Evolutionary conservation across 1,140 invertebrate species (phyloP), one percentile per base, ranked within the genome.

Genomic region (Leptopilina clavipes): DNA sequence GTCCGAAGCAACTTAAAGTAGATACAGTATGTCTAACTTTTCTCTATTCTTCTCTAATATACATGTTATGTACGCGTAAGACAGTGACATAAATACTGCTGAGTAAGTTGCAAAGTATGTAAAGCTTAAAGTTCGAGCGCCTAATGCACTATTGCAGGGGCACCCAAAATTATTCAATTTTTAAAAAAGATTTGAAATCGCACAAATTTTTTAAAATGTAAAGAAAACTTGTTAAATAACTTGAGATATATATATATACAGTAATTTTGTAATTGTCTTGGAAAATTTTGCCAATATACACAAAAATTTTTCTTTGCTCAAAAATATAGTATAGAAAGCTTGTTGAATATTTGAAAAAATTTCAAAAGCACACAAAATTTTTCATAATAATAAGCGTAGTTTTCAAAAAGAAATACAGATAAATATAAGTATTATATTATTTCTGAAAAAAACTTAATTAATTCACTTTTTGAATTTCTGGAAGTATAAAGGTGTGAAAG

Each of bases 401-500:
- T 3, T 5, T 12, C 1, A 45, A 45, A 45, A 12, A n/a, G 8
- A 17, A 52, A n/a, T 52, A 3, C 48, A 52, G 0, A 52, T 52
- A 17, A 17, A 17, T 0, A 52, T 1, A 45, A 3, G 5, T 45
- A 5, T 44, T 44, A 10, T 6, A 45, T 45, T n/a, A 48, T 17
- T 52, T 52, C 17, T 52, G 14, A 17, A 52, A 52, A 52, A 17
- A 40, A 40, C 0, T 40, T 9, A 7, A 3, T 31, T 31, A 31
- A 6, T 59, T 59, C 18, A 25, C 11, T 14, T 6, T 65, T 31
- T 31, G 59, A 11, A 14, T 65, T 9, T 73, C 48, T 59, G 54
- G 44, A 74, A 54, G 79, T 84, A 80, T 79, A 84, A 83, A 82
- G 80, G 76, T 80, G 77, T 75, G 81, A 84, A 82, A 78, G 73